These are phyloP conservation scores for Nemotelus nigrinus DNA, from an alignment of 2,888 invertebrate genomes.

Conservation along the genomic window DNA sequence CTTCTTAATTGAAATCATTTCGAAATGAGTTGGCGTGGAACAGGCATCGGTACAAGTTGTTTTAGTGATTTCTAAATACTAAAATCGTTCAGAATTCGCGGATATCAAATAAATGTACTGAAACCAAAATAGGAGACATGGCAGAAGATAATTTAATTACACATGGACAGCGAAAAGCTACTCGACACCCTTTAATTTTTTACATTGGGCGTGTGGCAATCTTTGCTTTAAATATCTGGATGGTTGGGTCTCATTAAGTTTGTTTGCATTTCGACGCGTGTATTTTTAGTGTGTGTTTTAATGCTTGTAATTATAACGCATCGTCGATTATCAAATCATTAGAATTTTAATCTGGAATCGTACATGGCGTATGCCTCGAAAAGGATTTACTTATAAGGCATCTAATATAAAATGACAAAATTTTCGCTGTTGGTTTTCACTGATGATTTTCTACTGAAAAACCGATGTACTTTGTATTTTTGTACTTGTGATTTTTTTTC, in stretches of 20 bases:
- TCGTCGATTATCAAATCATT: background rate
- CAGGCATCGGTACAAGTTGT: no score
- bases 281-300: background rate
- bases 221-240: no score
- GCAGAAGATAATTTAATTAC: conserved; percentile 19
- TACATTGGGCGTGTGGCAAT: no score
- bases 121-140: conserved; percentile 7
- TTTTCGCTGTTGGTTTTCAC: no score
- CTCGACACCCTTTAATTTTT: no score
- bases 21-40: background rate
- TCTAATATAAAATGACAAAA: no score
- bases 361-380: no score
- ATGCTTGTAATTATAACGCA: conserved; percentile 18
- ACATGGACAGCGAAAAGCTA: background rate
- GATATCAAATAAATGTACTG: conserved; percentile 7
- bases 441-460: no score
- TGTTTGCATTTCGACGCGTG: conserved; percentile 1
- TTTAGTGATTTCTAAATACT: background rate
- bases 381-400: no score
- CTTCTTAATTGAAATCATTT: conserved; percentile 11
- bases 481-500: no score
- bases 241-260: conserved; percentile 1
- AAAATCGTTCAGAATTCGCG: background rate
- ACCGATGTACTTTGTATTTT: no score
- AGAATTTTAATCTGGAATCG: background rate